Base-by-base conservation (phyloP, 2,113 vertebrate species). In the Triplophysa dalaica region DNA sequence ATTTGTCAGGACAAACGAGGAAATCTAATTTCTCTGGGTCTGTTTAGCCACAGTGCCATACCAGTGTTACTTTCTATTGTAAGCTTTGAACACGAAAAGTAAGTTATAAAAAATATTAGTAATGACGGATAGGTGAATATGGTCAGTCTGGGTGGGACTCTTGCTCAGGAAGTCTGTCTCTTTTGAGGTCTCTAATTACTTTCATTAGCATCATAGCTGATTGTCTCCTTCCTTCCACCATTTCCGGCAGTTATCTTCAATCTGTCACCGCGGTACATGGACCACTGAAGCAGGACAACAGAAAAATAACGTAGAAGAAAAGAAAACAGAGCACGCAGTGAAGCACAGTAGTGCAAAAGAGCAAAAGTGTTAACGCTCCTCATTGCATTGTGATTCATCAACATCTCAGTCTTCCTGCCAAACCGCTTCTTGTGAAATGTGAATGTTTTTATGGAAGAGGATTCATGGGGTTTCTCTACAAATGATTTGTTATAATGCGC, bases 241-340 rank as follows among this genome's bases (percentile, higher is more conserved):
- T 83, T 83, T 85, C 84, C 79, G 81, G 84, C 70, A 50, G 22
- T 76, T 79, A 70, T 83, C 43, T 79, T 24, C 13, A 58, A 62
- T 75, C 48, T 78, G 54, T 68, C 13, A 5, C 33, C 56, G 68
- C 56, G 38, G 8, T 22, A 21, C 12, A 63, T 24, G 17, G 11
- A 67, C 26, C 66, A 14, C 60, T 14, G 19, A 69, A 13, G 8
- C 60, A 64, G 60, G 21, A 33, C 8, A 75, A 41, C 29, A 64
- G 24, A 66, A 16, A 24, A 19, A 56, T 56, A 56, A n/a, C 1
- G 1, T 7, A 14, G 48, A 52, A 52, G 50, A 5, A 52, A 52
- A 52, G 50, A 52, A 52, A 52, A 52, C 50, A 52, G 50, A 19
- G 50, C 50, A 16, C 16, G 17, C 1, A 26, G 16, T 6, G 41